A percentile compares a stretch with the other conserved stretches of the same genome.
Evolutionary conservation across 1,140 invertebrate genomes (phyloP).

Genomic region (Drosophila kikkawai): DNA sequence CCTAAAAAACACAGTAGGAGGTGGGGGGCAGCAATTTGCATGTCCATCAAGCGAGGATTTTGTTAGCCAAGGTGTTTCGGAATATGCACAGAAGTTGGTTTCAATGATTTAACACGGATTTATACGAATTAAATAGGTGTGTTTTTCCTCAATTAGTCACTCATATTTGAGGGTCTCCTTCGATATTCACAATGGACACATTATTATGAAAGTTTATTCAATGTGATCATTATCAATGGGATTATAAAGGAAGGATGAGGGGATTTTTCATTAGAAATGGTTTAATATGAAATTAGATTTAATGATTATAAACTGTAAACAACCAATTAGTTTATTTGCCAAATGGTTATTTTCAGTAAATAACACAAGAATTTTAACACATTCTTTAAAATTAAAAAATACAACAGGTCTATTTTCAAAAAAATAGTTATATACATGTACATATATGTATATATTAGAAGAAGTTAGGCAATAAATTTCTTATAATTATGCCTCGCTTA

Average conservation of each 20-base stretch:
- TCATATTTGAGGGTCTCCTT: neutral
- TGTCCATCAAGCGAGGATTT: slow-evolving; percentile 27
- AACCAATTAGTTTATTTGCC: too few relatives aligned
- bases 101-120: slow-evolving; percentile 14
- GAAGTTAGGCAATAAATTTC: too few relatives aligned
- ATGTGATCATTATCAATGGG: too few relatives aligned
- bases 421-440: too few relatives aligned
- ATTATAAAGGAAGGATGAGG: neutral
- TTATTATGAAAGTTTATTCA: neutral
- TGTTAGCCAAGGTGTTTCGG: slow-evolving; percentile 5
- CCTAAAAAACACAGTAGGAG: slow-evolving; percentile 3
- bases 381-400: neutral
- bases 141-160: slow-evolving; percentile 7
- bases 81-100: slow-evolving; percentile 3
- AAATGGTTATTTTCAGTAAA: neutral
- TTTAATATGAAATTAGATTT: neutral
- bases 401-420: neutral
- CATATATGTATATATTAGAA: too few relatives aligned
- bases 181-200: neutral
- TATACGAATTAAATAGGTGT: neutral
- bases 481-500: neutral
- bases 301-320: neutral
- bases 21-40: slow-evolving; percentile 15
- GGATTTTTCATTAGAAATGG: neutral
- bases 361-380: neutral